Evolutionary conservation across 2,797 vertebrate genomes (phyloP).

Genomic region (Nasua narica): DNA sequence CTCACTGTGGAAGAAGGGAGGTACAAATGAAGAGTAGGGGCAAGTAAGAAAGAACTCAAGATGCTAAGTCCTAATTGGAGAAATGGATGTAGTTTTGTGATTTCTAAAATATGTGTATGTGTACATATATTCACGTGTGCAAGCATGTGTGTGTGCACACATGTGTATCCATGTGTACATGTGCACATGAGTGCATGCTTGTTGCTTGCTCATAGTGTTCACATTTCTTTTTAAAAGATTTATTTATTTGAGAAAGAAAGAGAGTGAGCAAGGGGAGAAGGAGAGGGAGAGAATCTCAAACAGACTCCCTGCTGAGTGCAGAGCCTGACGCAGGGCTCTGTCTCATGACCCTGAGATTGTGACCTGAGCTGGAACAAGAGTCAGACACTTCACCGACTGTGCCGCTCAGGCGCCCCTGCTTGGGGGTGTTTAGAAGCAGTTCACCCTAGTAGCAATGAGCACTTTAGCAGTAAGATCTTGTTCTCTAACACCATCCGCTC

Average conservation of each 20-base stretch:
- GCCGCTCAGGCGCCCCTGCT: neutral
- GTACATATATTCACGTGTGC: neutral
- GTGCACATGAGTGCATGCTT: neutral
- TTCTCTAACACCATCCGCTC: neutral
- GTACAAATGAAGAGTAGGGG: neutral
- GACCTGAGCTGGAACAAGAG: neutral
- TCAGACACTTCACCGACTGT: neutral
- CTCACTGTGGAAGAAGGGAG: neutral
- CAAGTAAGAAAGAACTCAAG: neutral
- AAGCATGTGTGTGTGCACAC: rapidly evolving
- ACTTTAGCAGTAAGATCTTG: neutral
- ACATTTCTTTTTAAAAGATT: neutral
- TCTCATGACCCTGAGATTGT: neutral
- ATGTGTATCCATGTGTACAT: no score
- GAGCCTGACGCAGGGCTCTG: neutral
- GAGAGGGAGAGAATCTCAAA: neutral
- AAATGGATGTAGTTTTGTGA: neutral
- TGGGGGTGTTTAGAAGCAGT: neutral
- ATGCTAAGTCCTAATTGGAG: neutral
- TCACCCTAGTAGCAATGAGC: neutral
- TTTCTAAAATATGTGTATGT: neutral
- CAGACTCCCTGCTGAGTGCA: neutral
- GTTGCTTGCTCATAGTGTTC: neutral
- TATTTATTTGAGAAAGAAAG: neutral
- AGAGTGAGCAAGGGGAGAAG: neutral